A percentile compares a stretch with the other conserved stretches of the same genome.
These are phyloP conservation scores for Gisinianus flammeolus DNA, from an alignment of 2,888 invertebrate genomes.

Conservation along the genomic window DNA sequence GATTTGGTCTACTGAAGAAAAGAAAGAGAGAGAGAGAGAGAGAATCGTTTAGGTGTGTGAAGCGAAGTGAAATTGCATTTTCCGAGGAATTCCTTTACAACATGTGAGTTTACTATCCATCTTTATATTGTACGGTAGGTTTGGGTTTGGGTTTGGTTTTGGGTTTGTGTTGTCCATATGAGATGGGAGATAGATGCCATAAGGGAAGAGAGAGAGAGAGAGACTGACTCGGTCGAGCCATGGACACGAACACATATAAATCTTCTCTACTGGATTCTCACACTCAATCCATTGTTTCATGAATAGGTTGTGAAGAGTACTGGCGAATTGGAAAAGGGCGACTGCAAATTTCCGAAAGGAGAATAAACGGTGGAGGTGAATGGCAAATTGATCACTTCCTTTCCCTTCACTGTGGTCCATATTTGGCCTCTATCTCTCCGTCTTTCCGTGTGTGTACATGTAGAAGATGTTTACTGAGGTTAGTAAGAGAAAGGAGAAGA, in stretches of 20 bases:
- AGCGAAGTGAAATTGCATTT: not conserved
- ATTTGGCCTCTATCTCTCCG: too few species aligned
- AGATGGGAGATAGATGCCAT: too few species aligned
- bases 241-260: not conserved
- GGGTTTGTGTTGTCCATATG: too few species aligned
- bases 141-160: too few species aligned
- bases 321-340: too few species aligned
- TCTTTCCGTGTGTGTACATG: too few species aligned
- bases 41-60: not conserved
- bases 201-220: not conserved
- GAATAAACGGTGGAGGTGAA: too few species aligned
- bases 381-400: not conserved
- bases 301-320: slow-evolving; percentile 7
- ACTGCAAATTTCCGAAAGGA: too few species aligned
- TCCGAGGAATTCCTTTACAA: not conserved
- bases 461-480: too few species aligned
- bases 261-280: not conserved
- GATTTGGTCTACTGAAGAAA: not conserved
- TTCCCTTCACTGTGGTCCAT: not conserved
- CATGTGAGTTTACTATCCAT: not conserved
- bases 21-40: not conserved
- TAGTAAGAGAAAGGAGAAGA: too few species aligned
- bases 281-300: slow-evolving; percentile 20
- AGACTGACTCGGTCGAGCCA: not conserved
- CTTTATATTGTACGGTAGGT: not conserved